Evolutionary conservation across 2,888 invertebrate genomes (phyloP).

Genomic region (Pseudoips prasinana): DNA sequence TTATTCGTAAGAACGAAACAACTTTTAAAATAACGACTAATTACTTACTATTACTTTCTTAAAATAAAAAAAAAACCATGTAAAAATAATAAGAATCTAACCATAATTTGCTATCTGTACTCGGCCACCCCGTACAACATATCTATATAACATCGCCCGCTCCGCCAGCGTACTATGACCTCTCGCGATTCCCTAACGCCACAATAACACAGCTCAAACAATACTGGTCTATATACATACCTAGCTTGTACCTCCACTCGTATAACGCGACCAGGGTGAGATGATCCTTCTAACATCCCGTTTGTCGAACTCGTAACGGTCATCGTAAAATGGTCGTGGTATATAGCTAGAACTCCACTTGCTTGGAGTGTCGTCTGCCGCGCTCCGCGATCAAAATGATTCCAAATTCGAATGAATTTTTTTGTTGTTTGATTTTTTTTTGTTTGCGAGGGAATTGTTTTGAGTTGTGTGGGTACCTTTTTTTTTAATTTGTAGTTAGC

Average conservation of each 20-base stretch:
- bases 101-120: conserved; percentile 54
- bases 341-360: conserved; percentile 71
- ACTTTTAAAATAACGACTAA: too few relatives aligned
- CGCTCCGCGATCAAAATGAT: conserved; percentile 74
- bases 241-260: conserved; percentile 31
- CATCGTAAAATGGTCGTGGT: conserved; percentile 43
- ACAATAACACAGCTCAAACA: background rate
- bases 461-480: background rate
- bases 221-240: background rate
- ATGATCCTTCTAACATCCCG: background rate
- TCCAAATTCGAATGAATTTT: conserved; percentile 62
- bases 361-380: conserved; percentile 76
- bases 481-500: background rate
- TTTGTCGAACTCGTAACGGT: conserved; percentile 37
- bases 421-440: conserved; percentile 44
- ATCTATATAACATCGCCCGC: conserved; percentile 75
- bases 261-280: background rate
- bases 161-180: conserved; percentile 58
- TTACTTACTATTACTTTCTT: too few relatives aligned
- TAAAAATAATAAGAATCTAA: too few relatives aligned
- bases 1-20: too few relatives aligned
- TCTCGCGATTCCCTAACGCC: conserved; percentile 38
- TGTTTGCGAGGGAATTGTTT: conserved; percentile 10
- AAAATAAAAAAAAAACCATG: too few relatives aligned
- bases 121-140: conserved; percentile 65